phyloP scores from a whole-genome alignment of 2,797 vertebrate species.

The Muraenolepis orangiensis region DNA sequence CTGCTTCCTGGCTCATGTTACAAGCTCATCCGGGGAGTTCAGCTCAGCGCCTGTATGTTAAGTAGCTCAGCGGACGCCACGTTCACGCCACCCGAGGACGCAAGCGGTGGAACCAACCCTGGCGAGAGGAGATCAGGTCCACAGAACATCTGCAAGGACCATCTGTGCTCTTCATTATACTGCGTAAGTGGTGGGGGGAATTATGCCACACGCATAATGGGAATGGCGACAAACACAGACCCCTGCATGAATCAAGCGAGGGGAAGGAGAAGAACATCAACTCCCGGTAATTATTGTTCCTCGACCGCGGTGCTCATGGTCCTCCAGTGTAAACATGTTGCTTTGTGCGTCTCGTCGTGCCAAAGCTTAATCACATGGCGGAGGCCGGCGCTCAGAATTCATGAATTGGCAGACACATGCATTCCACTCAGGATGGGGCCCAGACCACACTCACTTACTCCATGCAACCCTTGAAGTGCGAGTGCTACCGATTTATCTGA shows the following conservation, averaged over 20 bases:
- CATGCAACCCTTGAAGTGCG: conserved; percentile 14
- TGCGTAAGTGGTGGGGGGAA: background rate
- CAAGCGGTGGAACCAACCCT: background rate
- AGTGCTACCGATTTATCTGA: conserved; percentile 25
- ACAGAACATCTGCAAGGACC: background rate
- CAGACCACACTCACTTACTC: conserved; percentile 1
- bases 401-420: background rate
- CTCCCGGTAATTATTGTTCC: background rate
- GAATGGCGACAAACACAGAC: background rate
- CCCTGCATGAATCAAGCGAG: background rate
- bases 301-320: background rate
- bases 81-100: background rate
- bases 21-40: background rate
- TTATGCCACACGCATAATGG: too few relatives aligned
- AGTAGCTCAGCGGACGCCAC: background rate
- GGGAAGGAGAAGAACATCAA: too few relatives aligned
- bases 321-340: background rate
- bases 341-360: background rate
- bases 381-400: too few relatives aligned
- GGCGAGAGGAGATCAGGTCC: background rate
- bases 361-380: background rate
- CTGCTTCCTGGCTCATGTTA: background rate
- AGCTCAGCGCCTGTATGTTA: background rate
- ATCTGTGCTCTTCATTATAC: background rate
- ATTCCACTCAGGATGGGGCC: background rate